These are phyloP conservation scores for Hippocampus guttulatus DNA, from an alignment of 2,113 vertebrate genomes.

Conservation along the genomic window DNA sequence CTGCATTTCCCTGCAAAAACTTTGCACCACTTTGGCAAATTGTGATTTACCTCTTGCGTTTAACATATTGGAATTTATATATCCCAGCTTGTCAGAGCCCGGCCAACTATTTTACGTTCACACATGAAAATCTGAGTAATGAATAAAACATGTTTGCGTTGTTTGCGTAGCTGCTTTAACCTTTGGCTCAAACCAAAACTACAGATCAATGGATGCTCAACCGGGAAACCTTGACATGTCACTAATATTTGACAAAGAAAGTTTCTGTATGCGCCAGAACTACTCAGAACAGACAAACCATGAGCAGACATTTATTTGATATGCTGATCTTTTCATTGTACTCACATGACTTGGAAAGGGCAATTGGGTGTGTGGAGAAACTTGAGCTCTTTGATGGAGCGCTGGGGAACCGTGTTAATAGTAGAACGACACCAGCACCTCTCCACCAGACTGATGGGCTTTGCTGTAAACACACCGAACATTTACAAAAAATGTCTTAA, in stretches of 20 bases:
- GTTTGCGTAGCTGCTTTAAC: slow-evolving; percentile 1
- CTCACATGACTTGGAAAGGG: slow-evolving; percentile 97
- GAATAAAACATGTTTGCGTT: not conserved
- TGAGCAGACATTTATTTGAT: slow-evolving; percentile 1
- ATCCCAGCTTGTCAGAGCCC: not conserved
- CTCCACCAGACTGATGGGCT: slow-evolving; percentile 94
- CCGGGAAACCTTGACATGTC: not conserved
- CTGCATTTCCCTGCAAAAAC: not conserved
- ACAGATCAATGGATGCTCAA: not conserved
- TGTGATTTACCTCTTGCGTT: not conserved
- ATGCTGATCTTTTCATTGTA: slow-evolving; percentile 28
- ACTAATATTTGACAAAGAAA: not conserved
- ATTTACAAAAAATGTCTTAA: not conserved
- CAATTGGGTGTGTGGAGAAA: slow-evolving; percentile 95
- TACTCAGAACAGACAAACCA: slow-evolving; percentile 3
- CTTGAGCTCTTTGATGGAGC: slow-evolving; percentile 92
- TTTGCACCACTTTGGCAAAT: not conserved
- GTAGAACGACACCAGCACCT: slow-evolving; percentile 92
- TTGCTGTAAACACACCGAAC: slow-evolving; percentile 69
- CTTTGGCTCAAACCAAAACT: not conserved
- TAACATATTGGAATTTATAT: not conserved
- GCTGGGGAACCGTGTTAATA: slow-evolving; percentile 88
- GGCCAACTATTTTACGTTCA: not conserved
- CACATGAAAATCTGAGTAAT: slow-evolving; percentile 3
- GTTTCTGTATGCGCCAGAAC: not conserved